Evolutionary conservation across 2,797 vertebrate species (phyloP), one percentile per base, ranked within the genome.

Genomic region (Pempheris klunzingeri): DNA sequence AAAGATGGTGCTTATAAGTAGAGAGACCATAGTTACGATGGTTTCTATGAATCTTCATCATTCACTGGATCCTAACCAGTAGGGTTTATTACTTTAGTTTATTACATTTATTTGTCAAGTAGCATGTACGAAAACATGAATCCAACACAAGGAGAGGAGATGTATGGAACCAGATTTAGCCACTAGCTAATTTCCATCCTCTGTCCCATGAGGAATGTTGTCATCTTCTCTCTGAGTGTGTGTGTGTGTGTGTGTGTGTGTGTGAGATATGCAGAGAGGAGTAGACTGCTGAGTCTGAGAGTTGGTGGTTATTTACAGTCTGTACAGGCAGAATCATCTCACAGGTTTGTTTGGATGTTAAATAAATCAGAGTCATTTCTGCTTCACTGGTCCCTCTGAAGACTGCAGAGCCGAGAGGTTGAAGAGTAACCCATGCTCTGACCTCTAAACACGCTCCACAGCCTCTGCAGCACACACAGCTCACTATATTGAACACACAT

Each of bases 371-470:
- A 20, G 8, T 53, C 1, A 7, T 61, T 66, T 66, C 36, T 60
- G 59, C 24, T 52, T n/a, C 5, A 15, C 41, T 67, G 46, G 1
- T 47, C 1, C 7, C 11, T 71, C 26, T 55, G 63, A 58, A 26
- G 26, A 12, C 26, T 34, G n/a, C n/a, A 26, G 43, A 65, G 54
- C 39, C 20, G 22, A 20, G 58, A 53, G 49, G 50, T 62, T 67
- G 59, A 77, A 77, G 41, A 70, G 43, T 75, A 76, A 72, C 67
- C 17, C 55, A 26, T 47, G 26, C 54, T 57, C 47, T 36, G 64
- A 70, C 47, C 36, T 41, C 49, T 41, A 15, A 49, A 62, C 22
- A 46, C 34, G 30, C 44, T 46, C 61, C 46, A 49, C 59, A 46
- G 14, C 46, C 24, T 41, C 14, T 32, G 20, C 34, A 54, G 18